A percentile compares a stretch with the other conserved stretches of the same genome.
Conservation (phyloP, 2,113 vertebrate species). For the Psilopogon haemacephalus region DNA sequence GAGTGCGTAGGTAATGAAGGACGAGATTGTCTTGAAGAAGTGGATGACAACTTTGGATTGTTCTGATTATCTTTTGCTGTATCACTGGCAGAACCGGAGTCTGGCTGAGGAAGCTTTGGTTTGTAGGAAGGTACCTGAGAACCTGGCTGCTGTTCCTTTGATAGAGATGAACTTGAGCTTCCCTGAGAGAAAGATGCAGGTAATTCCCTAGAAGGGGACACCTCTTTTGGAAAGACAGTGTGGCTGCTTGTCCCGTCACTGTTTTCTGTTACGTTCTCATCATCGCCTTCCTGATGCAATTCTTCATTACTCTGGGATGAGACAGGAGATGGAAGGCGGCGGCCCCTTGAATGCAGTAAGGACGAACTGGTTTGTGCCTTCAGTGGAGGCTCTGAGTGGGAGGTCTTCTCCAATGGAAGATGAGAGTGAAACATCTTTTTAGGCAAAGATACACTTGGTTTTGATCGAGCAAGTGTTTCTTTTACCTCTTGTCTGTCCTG, state of each 20-base stretch:
- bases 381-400: neutral
- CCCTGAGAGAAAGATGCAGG: constrained; percentile 51
- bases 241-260: neutral
- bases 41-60: constrained; percentile 17
- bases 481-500: neutral
- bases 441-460: constrained; percentile 13
- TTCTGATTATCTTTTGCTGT: constrained; percentile 16
- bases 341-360: constrained; percentile 48
- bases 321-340: neutral
- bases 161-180: constrained; percentile 20
- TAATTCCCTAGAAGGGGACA: constrained; percentile 28
- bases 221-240: constrained; percentile 21
- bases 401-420: constrained; percentile 3
- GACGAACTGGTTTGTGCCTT: constrained; percentile 8
- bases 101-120: neutral
- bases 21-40: constrained; percentile 28
- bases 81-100: constrained; percentile 24
- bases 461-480: neutral
- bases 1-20: constrained; percentile 13
- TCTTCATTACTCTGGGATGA: constrained; percentile 29
- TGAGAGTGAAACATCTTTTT: constrained; percentile 2
- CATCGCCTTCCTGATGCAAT: neutral
- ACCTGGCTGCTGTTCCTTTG: constrained; percentile 36
- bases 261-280: neutral
- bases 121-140: constrained; percentile 39